Base-by-base conservation (phyloP, 2,113 vertebrate species). In the Ceyx melanurus region DNA sequence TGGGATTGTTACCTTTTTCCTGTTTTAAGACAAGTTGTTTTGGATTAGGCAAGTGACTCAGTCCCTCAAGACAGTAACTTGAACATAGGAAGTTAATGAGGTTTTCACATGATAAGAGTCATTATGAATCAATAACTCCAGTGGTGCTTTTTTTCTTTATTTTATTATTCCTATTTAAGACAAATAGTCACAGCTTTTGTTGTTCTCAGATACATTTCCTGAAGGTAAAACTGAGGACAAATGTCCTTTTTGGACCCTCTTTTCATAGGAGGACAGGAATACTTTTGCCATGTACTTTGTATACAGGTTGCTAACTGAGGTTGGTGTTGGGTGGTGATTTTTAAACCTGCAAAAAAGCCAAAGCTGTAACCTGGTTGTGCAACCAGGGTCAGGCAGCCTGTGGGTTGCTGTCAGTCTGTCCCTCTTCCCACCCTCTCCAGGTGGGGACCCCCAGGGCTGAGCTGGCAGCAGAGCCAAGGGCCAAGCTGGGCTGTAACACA, bases 51-150 rank as follows among this genome's bases (percentile, higher is more conserved):
- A 37, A 86, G 60, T 14, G 57, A 22, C 11, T 14, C 26, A 31
- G 3, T 20, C 75, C 14, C 17, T 48, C 13, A 15, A 40, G n/a
- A 31, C 35, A 21, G 31, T 54, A 22, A 31, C 54, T 31, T 43
- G 25, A 37, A 43, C 0, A 0, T 6, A 33, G 9, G 45, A 25
- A 56, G 33, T 8, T 3, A 37, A 21, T 18, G 26, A 28, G 25
- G 18, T 16, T 50, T 62, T 64, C 2, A 3, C 19, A 1, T 11
- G 23, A 26, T 14, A 35, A 81, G 22, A 71, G 11, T 57, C 4
- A 11, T 42, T 42, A 35, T 61, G 31, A 48, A 35, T 50, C 6
- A 76, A 28, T 73, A 43, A 21, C 22, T 56, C 15, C 10, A 51
- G 33, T 26, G 20, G 33, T 50, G 53, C 21, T 33, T 23, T 40